Base-by-base conservation (phyloP, 2,888 invertebrate species). In the Lathronympha strigana region DNA sequence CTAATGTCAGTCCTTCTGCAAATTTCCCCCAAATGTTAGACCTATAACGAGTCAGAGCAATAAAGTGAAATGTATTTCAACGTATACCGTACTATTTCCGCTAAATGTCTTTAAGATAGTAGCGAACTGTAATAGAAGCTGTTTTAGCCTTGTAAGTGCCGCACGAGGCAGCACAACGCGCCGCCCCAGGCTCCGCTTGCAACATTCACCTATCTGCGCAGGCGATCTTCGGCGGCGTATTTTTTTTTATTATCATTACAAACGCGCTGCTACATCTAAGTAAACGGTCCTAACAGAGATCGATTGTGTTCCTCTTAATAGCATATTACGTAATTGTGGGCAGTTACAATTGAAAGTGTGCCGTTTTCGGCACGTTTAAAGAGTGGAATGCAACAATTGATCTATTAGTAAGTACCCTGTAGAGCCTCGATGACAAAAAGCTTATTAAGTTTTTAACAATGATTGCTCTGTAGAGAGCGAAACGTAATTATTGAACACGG, bases 291-390 rank as follows among this genome's bases (percentile, higher is more conserved):
- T 72, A 73, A 77, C 76, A 79, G 75, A 76, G 76, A 82, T 79
- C 80, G 76, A 83, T 84, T 83, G 82, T 86, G 82, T 86, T 81
- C 78, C 73, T 76, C 79, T 82, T 86, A 88, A 86, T 87, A 81
- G 79, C 69, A 53, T 81, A 73, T 88, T 89, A 77, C 81, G 79
- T 81, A 84, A 88, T 75, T 72, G 49, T 66, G 40, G 61, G 66
- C 66, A 66, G 71, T 73, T 74, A 79, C 78, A 79, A 81, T 83
- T 79, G 84, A 84, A 83, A 85, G 85, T 81, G 74, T 74, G 73
- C 68, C 70, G 71, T 73, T 77, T 76, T 69, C 70, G 68, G 73
- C 69, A 63, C 60, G 49, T 55, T 51, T 62, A 61, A 69, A 67
- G 70, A 68, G 55, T 57, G 61, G 66, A 66, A 66, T 66, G 66